Percentiles rank a stretch among this genome's conserved stretches.
Conservation (phyloP, 53 echinoderm and acorn worm species). For the Henricia sp. region DNA sequence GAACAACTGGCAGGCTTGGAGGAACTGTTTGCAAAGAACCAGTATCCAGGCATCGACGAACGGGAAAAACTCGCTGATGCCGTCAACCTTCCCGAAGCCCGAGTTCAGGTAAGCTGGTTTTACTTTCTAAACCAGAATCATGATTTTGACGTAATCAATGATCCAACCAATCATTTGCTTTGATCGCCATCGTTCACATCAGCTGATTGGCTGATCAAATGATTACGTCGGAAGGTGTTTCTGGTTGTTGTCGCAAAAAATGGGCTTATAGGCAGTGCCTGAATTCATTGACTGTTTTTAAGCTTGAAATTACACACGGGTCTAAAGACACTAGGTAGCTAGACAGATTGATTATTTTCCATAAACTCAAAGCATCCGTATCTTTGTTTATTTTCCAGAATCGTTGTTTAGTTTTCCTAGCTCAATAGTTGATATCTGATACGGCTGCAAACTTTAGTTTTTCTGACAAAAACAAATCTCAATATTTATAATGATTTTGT, state of each 20-base stretch:
- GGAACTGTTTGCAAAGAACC: constrained; percentile 57
- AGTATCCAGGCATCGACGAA: constrained; percentile 81
- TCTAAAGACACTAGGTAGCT: not conserved
- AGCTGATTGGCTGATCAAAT: not conserved
- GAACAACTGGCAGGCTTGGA: constrained; percentile 73
- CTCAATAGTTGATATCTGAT: not conserved
- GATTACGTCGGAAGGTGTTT: too few relatives aligned
- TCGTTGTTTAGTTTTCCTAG: not conserved
- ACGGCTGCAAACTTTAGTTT: not conserved
- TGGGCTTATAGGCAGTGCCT: too few relatives aligned
- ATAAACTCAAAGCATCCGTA: not conserved
- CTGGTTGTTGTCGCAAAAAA: too few relatives aligned
- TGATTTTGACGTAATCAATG: too few relatives aligned
- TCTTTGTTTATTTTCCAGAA: not conserved
- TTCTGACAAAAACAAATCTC: too few relatives aligned
- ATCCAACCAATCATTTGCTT: not conserved
- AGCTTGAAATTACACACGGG: too few relatives aligned
- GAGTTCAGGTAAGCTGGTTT: constrained; percentile 72
- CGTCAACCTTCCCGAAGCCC: constrained; percentile 73
- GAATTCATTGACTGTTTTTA: too few relatives aligned
- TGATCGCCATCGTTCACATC: not conserved
- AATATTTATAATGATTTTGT: not conserved
- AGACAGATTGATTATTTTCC: not conserved
- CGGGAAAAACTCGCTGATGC: constrained; percentile 71
- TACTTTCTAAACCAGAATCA: not conserved